Conservation (phyloP, 2,113 vertebrate genomes). For the Zootoca vivipara region DNA sequence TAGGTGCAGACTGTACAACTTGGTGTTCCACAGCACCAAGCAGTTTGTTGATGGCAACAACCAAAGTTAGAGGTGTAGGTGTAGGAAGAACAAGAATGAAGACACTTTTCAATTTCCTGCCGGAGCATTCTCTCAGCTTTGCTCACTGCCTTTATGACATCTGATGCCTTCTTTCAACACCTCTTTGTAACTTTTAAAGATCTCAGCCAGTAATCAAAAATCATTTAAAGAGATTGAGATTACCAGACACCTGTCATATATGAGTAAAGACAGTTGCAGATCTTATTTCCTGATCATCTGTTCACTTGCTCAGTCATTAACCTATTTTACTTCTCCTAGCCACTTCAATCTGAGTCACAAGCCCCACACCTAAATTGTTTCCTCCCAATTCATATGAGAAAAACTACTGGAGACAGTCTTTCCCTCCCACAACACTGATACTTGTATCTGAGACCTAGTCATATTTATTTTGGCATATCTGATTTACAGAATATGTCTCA, state of each 20-base stretch:
- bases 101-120: not conserved
- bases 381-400: not conserved
- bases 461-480: not conserved
- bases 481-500: not conserved
- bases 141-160: not conserved
- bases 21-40: not conserved
- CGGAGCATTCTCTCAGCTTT: not conserved
- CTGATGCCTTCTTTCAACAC: not conserved
- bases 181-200: conserved; percentile 15
- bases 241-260: conserved; percentile 10
- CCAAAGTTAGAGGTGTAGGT: not conserved
- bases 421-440: not conserved
- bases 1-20: not conserved
- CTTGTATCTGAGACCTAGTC: not conserved
- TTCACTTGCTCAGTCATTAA: not conserved
- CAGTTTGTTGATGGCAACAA: not conserved
- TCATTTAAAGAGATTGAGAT: conserved; percentile 9
- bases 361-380: not conserved
- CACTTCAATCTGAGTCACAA: conserved; percentile 5
- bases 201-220: conserved; percentile 7
- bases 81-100: not conserved
- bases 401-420: not conserved
- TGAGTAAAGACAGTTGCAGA: not conserved
- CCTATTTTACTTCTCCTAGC: not conserved
- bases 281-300: conserved; percentile 1